phyloP scores from a whole-genome alignment of 2,113 vertebrate genomes.

The Amblyopsis rosae region DNA sequence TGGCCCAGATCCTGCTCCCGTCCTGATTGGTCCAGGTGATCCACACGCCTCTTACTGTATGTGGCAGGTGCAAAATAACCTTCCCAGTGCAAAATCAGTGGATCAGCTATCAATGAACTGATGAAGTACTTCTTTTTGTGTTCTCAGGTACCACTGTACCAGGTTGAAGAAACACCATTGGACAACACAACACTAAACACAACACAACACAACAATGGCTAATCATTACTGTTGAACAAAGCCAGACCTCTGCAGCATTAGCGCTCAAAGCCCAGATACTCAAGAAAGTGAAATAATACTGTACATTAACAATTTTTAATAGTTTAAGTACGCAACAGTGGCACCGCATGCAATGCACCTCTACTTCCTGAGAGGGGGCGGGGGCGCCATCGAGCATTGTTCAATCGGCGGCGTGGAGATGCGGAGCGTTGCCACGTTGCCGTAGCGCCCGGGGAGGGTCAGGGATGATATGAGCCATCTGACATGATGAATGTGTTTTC shows the following conservation, averaged over 20 bases:
- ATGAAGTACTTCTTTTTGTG: too few species aligned
- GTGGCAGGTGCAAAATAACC: constrained; percentile 41
- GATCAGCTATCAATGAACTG: too few species aligned
- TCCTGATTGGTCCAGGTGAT: constrained; percentile 48
- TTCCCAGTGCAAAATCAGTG: background rate
- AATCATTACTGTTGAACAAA: too few species aligned
- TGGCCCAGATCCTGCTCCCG: constrained; percentile 44
- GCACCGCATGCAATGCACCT: constrained; percentile 43
- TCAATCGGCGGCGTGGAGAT: constrained; percentile 61
- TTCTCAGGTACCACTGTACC: too few species aligned
- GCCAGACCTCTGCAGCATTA: constrained; percentile 20
- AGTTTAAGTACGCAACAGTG: constrained; percentile 2
- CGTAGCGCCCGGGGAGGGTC: constrained; percentile 58
- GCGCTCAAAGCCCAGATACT: background rate
- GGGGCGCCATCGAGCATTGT: constrained; percentile 59
- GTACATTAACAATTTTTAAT: too few species aligned
- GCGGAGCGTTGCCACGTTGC: constrained; percentile 46
- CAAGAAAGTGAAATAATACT: too few species aligned
- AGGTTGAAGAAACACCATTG: too few species aligned
- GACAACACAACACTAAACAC: too few species aligned
- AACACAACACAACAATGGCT: too few species aligned
- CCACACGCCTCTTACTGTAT: constrained; percentile 17
- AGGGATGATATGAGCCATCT: constrained; percentile 65
- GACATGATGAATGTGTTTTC: constrained; percentile 75
- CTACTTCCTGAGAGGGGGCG: constrained; percentile 51